phyloP scores from a whole-genome alignment of 2,113 vertebrate species.

The Reinhardtius hippoglossoides region DNA sequence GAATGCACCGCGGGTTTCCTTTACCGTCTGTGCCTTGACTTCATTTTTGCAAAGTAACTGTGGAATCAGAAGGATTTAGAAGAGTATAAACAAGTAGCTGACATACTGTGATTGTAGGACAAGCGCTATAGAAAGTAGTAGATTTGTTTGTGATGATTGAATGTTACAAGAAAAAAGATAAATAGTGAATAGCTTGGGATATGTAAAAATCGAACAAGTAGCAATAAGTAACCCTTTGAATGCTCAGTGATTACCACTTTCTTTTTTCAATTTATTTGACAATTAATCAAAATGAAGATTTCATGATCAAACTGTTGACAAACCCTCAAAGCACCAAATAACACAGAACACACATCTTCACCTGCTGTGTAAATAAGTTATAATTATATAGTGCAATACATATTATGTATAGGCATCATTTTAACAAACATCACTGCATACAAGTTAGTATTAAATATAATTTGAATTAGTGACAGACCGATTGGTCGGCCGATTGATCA shows the following conservation, averaged over 20 bases:
- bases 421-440: slow-evolving; percentile 27
- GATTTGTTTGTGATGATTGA: too few species aligned
- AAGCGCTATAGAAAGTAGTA: too few species aligned
- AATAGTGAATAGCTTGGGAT: too few species aligned
- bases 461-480: neutral
- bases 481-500: neutral
- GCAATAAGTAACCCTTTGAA: neutral
- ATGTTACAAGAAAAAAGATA: too few species aligned
- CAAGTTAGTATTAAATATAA: slow-evolving; percentile 28
- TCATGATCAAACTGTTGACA: slow-evolving; percentile 1
- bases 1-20: too few species aligned
- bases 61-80: too few species aligned
- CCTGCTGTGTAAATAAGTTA: slow-evolving; percentile 25
- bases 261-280: slow-evolving; percentile 37
- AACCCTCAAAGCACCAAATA: slow-evolving; percentile 13
- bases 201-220: neutral
- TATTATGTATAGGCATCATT: slow-evolving; percentile 23
- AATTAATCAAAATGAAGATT: slow-evolving; percentile 18
- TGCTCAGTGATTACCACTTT: neutral
- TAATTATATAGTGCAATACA: slow-evolving; percentile 54
- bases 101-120: too few species aligned
- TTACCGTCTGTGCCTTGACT: too few species aligned
- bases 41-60: too few species aligned
- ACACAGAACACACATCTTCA: slow-evolving; percentile 17
- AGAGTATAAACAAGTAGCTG: too few species aligned